Base-by-base conservation (phyloP, 1,140 invertebrate genomes). In the Dysdera silvatica region DNA sequence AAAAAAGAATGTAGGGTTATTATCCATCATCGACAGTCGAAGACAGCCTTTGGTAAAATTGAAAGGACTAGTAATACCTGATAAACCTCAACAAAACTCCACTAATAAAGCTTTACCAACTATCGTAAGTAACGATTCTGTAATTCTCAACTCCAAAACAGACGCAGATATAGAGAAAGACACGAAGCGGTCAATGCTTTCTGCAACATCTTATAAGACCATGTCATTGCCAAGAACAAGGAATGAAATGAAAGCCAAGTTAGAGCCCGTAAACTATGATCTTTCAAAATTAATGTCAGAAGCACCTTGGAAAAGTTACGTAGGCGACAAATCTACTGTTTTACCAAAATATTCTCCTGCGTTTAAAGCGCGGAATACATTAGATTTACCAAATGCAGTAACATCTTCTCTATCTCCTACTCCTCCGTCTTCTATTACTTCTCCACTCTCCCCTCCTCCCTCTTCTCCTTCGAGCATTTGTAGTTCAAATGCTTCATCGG, bases 31-130 rank as follows among this genome's bases (percentile, higher is more conserved):
- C 23, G 53, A 55, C 14, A 61, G 20, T n/a, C 29, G 53, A 10
- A 55, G 49, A 14, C 61, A 55, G 16, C 61, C 53, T 18, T 29
- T 49, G 5, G 23, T 29, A 3, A 92, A 92, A 76, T 74, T 93
- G 26, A 79, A 88, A 71, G 89, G 89, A 4, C 75, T 93, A 63
- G 86, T 91, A 8, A 92, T 93, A 70, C 89, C 90, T 6, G 88
- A 92, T 73, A 68, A 59, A 48, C 61, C 49, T 47, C 51, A 40
- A 3, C 68, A 59, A 26, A 62, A 59, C 14, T 41, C 63, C 0
- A 24, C 40, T 18, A 69, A 58, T 18, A 71, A 67, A 43, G 74
- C 79, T 3, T 73, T 88, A 47, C 89, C 89, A 2, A 87, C 88
- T 77, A 91, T 93, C 57, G 87, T 87, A 72, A 89, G 87, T 52